Base-by-base conservation (phyloP, 2,888 invertebrate genomes). In the Nipponacmea schrenckii region DNA sequence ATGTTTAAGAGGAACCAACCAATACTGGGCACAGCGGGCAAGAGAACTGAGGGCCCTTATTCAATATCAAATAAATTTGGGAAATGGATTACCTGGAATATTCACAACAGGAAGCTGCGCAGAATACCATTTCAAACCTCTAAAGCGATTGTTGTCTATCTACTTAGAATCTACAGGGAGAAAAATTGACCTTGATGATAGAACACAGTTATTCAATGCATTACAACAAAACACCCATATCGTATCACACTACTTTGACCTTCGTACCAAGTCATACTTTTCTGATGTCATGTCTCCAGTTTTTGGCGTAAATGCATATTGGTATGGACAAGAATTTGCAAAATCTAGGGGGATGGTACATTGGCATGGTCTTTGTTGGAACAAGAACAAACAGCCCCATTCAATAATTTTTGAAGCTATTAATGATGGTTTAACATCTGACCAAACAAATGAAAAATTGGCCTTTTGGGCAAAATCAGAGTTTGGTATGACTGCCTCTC, bases 61-160 rank as follows among this genome's bases (percentile, higher is more conserved):
- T 50, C 67, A 73, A 39, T 73, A 62, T 62, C n/a, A 73, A 48
- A 72, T 73, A 31, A 67, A 72, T 68, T 12, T 31, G 26, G 73
- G 70, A 1, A 39, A 50, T 66, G 73, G 73, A 0, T 48, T 73
- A 24, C 78, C 77, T 50, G 77, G 78, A n/a, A 77, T 79, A 62
- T 79, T 79, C 26, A 77, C 77, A 15, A 79, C 79, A 12, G 79
- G 75, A 2, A 80, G 79, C 64, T 81, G 80, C 76, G 79, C 79
- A 45, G 77, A 80, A 44, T 78, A 68, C 69, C 74, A 81, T 39
- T 79, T 81, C 44, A 79, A 78, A 69, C 77, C 81, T 7, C 65
- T 81, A 8, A 69, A 48, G 62, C 31, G 71, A 27, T 67, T 80
- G 17, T 48, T 80, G 12, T 15, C 65, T n/a, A 56, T 74, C 24